Percentiles rank a stretch among this genome's conserved stretches.
Conservation (phyloP, 2,888 invertebrate genomes). For the Allolobophora icterica region DNA sequence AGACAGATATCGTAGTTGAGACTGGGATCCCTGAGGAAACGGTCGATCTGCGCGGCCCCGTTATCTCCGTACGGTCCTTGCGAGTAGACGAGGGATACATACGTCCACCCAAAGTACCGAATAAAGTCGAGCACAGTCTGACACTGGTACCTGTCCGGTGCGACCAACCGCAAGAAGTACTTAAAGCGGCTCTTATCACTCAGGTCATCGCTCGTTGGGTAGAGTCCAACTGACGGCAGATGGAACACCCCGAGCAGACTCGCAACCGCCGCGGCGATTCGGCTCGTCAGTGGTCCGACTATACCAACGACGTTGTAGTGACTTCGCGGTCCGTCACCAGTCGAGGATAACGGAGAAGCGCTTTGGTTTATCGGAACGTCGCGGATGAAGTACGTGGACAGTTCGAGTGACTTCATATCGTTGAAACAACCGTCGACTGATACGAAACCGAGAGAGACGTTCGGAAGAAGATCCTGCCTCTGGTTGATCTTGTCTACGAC, state of each 20-base stretch:
- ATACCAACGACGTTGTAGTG: conserved; percentile 34
- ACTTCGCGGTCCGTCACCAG: too few relatives aligned
- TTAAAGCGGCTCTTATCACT: conserved; percentile 54
- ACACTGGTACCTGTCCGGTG: conserved; percentile 54
- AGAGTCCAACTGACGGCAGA: conserved; percentile 68
- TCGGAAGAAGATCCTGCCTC: too few relatives aligned
- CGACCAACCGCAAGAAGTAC: conserved; percentile 54
- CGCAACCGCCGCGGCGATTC: conserved; percentile 34
- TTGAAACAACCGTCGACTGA: too few relatives aligned
- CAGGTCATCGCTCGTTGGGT: conserved; percentile 54
- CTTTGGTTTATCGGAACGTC: too few relatives aligned
- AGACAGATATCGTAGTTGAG: conserved; percentile 34
- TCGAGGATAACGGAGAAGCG: too few relatives aligned
- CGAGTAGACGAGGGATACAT: conserved; percentile 77
- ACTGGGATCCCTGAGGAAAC: background rate
- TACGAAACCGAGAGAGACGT: too few relatives aligned
- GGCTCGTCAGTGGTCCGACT: conserved; percentile 36
- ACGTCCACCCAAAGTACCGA: conserved; percentile 74
- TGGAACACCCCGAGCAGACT: conserved; percentile 64
- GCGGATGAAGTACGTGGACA: too few relatives aligned
- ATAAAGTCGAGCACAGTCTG: conserved; percentile 52
- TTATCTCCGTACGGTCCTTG: conserved; percentile 69
- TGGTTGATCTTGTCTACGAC: too few relatives aligned
- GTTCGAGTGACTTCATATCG: too few relatives aligned
- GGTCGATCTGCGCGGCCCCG: conserved; percentile 47